Evolutionary conservation across 2,888 invertebrate species (phyloP).

Genomic region (Sinohyriopsis cumingii): DNA sequence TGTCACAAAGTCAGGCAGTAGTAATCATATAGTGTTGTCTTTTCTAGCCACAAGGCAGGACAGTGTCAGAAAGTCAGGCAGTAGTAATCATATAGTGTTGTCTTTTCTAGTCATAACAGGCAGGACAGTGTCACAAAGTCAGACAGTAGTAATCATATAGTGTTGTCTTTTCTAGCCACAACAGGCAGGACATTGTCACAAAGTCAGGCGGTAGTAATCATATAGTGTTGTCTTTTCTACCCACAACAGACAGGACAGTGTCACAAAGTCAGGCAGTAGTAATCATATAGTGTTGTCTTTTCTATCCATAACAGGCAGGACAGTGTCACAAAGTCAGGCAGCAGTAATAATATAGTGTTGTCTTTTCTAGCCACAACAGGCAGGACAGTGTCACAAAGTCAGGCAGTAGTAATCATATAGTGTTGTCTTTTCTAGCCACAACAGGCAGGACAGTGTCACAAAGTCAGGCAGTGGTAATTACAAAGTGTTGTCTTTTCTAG

Average conservation of each 20-base stretch:
- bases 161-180: too few relatives aligned
- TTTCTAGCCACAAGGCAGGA: neutral
- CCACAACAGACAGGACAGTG: neutral
- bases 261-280: too few relatives aligned
- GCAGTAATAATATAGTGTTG: too few relatives aligned
- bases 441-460: neutral
- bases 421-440: neutral
- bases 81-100: neutral
- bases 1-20: neutral
- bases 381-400: neutral
- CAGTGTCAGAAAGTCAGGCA: neutral
- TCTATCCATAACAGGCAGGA: neutral
- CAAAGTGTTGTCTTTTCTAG: neutral
- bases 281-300: too few relatives aligned
- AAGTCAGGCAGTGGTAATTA: too few relatives aligned
- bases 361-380: neutral
- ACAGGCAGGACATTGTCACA: neutral
- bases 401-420: neutral
- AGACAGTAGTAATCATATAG: too few relatives aligned
- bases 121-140: too few relatives aligned
- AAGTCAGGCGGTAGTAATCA: neutral
- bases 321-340: too few relatives aligned
- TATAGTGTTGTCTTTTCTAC: neutral
- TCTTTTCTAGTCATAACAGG: too few relatives aligned
- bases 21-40: too few relatives aligned